Conservation (phyloP, 2,888 invertebrate species). For the Corbicula japonica region DNA sequence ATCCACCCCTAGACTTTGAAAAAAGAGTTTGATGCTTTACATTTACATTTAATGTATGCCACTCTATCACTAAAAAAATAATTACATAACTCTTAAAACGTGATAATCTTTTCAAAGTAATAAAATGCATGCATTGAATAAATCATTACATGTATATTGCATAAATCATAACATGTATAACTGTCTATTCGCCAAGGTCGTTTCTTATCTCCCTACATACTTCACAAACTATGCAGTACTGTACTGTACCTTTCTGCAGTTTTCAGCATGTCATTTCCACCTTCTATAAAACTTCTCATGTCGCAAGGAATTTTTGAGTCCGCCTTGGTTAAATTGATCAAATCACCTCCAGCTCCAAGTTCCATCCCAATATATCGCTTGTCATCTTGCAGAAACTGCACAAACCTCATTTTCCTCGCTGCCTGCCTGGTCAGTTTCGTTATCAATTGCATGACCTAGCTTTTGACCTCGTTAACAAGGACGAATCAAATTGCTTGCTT, state of each 20-base stretch:
- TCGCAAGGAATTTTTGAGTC: slow-evolving; percentile 72
- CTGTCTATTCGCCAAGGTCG: no score
- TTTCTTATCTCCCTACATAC: no score
- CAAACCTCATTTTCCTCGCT: slow-evolving; percentile 73
- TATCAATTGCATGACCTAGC: slow-evolving; percentile 1
- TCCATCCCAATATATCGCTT: slow-evolving; percentile 76
- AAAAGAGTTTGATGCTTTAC: no score
- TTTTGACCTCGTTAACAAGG: not conserved
- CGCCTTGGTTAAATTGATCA: slow-evolving; percentile 75
- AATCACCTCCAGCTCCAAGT: slow-evolving; percentile 71
- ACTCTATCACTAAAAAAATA: no score
- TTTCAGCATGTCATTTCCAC: slow-evolving; percentile 67
- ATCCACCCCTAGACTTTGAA: no score
- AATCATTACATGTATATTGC: no score
- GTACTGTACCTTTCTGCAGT: slow-evolving; percentile 77
- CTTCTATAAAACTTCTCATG: slow-evolving; percentile 77
- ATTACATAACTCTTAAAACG: no score
- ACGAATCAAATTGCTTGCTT: not conserved
- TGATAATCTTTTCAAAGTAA: no score
- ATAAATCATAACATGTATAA: no score
- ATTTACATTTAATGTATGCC: no score
- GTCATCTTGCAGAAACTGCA: slow-evolving; percentile 76
- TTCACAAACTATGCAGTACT: no score
- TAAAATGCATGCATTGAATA: no score
- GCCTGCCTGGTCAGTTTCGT: not conserved